Conservation (phyloP, 2,113 vertebrate species). For the Naja naja region DNA sequence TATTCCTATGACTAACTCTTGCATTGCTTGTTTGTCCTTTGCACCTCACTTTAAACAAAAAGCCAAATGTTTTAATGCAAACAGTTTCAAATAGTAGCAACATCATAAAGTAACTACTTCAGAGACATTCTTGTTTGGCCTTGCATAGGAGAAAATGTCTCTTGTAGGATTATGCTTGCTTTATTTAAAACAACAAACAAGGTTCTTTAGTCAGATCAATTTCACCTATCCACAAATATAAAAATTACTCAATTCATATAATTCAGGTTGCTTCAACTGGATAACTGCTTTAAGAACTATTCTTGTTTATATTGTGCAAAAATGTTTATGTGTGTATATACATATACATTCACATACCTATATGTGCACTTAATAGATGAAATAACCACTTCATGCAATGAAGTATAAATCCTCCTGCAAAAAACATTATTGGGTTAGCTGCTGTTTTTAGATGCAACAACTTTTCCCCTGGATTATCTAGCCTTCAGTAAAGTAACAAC, state of each 20-base stretch:
- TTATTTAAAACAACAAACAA: background rate
- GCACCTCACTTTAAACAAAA: background rate
- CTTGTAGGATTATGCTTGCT: background rate
- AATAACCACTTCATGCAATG: background rate
- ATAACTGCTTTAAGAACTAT: background rate
- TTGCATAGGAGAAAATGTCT: background rate
- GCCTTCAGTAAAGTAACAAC: background rate
- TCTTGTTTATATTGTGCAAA: background rate
- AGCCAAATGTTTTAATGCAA: background rate
- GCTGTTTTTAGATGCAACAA: background rate
- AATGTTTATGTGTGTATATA: background rate
- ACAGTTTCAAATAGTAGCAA: background rate
- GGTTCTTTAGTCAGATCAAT: background rate
- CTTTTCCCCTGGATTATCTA: background rate
- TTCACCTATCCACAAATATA: background rate
- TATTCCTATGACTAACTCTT: background rate
- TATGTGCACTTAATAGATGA: background rate
- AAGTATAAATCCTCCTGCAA: background rate
- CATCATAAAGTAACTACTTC: background rate
- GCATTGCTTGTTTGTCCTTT: background rate
- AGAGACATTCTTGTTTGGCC: background rate
- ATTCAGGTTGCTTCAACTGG: background rate
- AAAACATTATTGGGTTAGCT: background rate
- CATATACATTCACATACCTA: background rate
- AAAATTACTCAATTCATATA: background rate